Evolutionary conservation across 2,797 vertebrate species (phyloP).

Genomic region (Enteromius paludinosus): DNA sequence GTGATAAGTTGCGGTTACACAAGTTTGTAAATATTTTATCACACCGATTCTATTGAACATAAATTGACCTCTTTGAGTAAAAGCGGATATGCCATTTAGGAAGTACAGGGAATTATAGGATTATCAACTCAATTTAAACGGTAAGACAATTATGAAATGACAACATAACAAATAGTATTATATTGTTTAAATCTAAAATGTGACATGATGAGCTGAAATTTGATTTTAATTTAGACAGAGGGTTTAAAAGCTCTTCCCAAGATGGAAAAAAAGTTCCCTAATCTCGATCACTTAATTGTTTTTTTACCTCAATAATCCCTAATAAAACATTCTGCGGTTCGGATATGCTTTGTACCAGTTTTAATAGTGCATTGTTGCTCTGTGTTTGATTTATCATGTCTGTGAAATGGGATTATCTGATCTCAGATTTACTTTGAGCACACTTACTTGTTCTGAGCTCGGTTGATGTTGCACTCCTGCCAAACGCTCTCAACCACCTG

Average conservation of each 20-base stretch:
- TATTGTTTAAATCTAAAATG: neutral
- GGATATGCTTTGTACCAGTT: neutral
- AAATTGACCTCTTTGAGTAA: neutral
- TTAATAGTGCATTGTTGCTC: neutral
- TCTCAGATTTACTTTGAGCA: conserved; percentile 13
- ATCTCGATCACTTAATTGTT: neutral
- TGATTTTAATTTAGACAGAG: neutral
- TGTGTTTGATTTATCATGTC: conserved; percentile 5
- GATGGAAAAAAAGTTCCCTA: neutral
- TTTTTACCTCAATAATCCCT: neutral
- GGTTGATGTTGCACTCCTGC: conserved; percentile 98
- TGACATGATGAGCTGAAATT: neutral
- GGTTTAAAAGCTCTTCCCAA: neutral
- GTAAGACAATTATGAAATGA: neutral
- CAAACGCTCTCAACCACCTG: conserved; percentile 94
- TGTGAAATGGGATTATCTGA: conserved; percentile 12
- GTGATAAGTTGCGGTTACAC: neutral
- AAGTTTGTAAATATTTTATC: neutral
- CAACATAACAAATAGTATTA: neutral
- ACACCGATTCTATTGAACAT: neutral
- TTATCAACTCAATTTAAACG: neutral
- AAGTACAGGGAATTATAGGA: too few species aligned
- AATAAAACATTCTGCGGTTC: neutral
- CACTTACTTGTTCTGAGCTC: conserved; percentile 94
- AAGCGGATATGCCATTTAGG: too few species aligned